Evolutionary conservation across 2,888 invertebrate species (phyloP), one percentile per base, ranked within the genome.

Genomic region (Pristionchus mayeri): DNA sequence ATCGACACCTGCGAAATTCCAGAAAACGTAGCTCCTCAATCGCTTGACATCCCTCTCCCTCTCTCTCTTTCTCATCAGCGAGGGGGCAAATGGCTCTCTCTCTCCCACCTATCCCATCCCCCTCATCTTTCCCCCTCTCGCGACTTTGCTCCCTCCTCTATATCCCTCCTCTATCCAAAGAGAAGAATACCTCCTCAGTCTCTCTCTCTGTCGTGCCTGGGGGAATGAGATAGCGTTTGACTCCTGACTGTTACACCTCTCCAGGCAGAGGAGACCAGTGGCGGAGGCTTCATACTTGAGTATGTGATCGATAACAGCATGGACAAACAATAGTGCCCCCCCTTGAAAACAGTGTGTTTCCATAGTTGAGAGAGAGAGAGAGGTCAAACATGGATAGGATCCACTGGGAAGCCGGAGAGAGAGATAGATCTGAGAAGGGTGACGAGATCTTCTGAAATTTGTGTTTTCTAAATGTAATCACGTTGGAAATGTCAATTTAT

Each of bases 21-120:
- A 60, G 60, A 60, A 60, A 60, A 60, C 30, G 60, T 27, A 60
- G 60, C 60, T 60, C 27, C n/a, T n/a, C 27, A 60, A 30, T 13
- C 60, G 37, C 67, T 67, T 67, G 67, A 67, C 67, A 40, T 67
- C 67, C 37, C 24, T 63, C 63, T 67, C 67, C 34, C 60, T 60
- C 60, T 60, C 60, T 60, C n/a, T n/a, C n/a, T n/a, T n/a, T n/a
- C n/a, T n/a, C n/a, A n/a, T n/a, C 44, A 44, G 6, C 44, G n/a
- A 54, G n/a, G 34, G 67, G 40, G 67, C 67, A 67, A 67, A 67
- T 67, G 67, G 67, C 67, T 67, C 67, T 67, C 40, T 37, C 67
- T 67, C 67, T 67, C n/a, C 37, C 34, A 4, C 34, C 37, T 21
- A 18, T n/a, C 18, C 67, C 67, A 7, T 7, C 18, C 67, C 67